phyloP scores from a whole-genome alignment of 1,140 invertebrate species.

The Zaprionus ornatus region DNA sequence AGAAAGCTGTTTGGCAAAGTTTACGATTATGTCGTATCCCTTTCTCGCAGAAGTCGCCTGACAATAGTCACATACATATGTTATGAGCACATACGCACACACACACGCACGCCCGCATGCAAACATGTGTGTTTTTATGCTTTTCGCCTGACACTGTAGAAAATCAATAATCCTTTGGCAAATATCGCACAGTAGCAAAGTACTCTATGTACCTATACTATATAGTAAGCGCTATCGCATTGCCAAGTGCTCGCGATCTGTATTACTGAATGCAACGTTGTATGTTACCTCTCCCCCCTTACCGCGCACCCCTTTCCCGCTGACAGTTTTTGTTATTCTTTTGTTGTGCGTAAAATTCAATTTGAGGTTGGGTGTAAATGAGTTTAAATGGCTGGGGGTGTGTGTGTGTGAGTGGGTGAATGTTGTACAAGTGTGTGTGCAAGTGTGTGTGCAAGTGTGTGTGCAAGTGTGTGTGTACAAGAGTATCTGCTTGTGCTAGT shows the following conservation, averaged over 20 bases:
- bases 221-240: constrained; percentile 62
- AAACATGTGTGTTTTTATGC: constrained; percentile 22
- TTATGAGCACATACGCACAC: background rate
- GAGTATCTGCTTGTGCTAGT: constrained; percentile 4
- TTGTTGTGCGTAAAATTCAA: constrained; percentile 69
- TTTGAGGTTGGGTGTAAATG: constrained; percentile 55
- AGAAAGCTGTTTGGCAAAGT: constrained; percentile 36
- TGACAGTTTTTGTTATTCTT: constrained; percentile 35
- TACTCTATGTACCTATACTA: constrained; percentile 24
- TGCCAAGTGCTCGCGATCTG: constrained; percentile 43
- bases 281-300: too few species aligned
- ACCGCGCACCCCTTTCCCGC: background rate
- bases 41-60: constrained; percentile 9
- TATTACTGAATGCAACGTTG: background rate
- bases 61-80: constrained; percentile 25
- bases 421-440: constrained; percentile 23
- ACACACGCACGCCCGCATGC: background rate
- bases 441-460: constrained; percentile 3
- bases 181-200: constrained; percentile 31
- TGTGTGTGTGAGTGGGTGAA: constrained; percentile 8
- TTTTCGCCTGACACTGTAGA: constrained; percentile 22
- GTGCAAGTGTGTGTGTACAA: background rate
- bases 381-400: constrained; percentile 7
- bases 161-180: constrained; percentile 71
- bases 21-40: constrained; percentile 12